Percentiles rank a stretch among this genome's conserved stretches.
These are phyloP conservation scores for Aspidiotus destructor DNA, from an alignment of 2,888 invertebrate species.

Conservation along the genomic window DNA sequence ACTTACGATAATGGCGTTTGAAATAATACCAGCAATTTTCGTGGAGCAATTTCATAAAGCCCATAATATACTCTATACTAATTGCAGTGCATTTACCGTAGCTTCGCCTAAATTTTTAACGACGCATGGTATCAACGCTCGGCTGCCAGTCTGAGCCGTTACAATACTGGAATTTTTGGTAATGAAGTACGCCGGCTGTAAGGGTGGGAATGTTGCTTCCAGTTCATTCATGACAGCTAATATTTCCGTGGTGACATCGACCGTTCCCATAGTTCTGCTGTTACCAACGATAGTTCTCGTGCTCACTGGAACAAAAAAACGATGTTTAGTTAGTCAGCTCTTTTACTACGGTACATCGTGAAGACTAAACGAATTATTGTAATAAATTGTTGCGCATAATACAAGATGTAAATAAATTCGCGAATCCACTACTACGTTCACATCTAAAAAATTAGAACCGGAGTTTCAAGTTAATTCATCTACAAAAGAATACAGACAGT, in stretches of 20 bases:
- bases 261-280: slow-evolving; percentile 16
- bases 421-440: too few species aligned
- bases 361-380: too few species aligned
- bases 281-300: slow-evolving; percentile 3
- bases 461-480: too few species aligned
- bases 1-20: too few species aligned
- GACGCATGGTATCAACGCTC: slow-evolving; percentile 70
- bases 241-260: slow-evolving; percentile 28
- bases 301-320: slow-evolving; percentile 17
- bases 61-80: too few species aligned
- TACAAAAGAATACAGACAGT: too few species aligned
- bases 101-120: slow-evolving; percentile 80
- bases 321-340: not conserved
- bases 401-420: too few species aligned
- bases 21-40: too few species aligned
- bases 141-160: slow-evolving; percentile 74
- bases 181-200: slow-evolving; percentile 47
- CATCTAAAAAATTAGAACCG: too few species aligned
- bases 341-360: too few species aligned
- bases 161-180: slow-evolving; percentile 73
- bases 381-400: too few species aligned
- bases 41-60: too few species aligned
- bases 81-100: slow-evolving; percentile 55
- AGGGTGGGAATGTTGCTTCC: slow-evolving; percentile 28
- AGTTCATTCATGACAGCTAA: slow-evolving; percentile 25